A percentile compares a stretch with the other conserved stretches of the same genome.
phyloP scores from a whole-genome alignment of 2,113 vertebrate species.

The Holacanthus passer region DNA sequence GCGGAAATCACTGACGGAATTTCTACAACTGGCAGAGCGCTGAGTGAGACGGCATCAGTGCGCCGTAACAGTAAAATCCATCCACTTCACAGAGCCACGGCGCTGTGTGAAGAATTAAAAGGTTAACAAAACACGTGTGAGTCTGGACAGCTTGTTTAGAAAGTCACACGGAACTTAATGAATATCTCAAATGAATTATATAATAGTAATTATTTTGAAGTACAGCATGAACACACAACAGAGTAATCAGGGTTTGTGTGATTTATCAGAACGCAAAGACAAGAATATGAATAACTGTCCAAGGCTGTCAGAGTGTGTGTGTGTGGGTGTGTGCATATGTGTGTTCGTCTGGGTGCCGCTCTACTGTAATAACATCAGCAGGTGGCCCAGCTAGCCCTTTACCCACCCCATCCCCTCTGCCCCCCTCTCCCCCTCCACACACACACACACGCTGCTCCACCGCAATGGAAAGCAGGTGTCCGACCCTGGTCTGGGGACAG shows the following conservation, averaged over 20 bases:
- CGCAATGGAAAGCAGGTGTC: constrained; percentile 86
- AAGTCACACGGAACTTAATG: constrained; percentile 56
- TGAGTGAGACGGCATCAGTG: constrained; percentile 50
- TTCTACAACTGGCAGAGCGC: constrained; percentile 62
- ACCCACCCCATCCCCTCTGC: constrained; percentile 40
- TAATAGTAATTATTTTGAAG: constrained; percentile 15
- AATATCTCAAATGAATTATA: constrained; percentile 56
- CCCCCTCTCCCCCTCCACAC: constrained; percentile 31
- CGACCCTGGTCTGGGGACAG: constrained; percentile 79
- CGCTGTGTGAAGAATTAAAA: constrained; percentile 44
- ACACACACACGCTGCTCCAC: constrained; percentile 42
- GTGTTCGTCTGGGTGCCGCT: constrained; percentile 65
- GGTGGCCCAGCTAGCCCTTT: constrained; percentile 73
- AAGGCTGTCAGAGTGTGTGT: constrained; percentile 42
- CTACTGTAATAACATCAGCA: constrained; percentile 82
- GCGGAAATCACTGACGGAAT: constrained; percentile 70
- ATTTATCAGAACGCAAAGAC: constrained; percentile 59
- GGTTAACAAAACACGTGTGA: constrained; percentile 63
- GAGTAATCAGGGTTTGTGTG: constrained; percentile 22
- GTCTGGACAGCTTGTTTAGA: constrained; percentile 53
- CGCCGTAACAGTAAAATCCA: constrained; percentile 47
- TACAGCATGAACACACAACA: constrained; percentile 12
- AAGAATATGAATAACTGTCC: constrained; percentile 54
- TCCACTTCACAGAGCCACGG: constrained; percentile 51
- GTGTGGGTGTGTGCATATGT: constrained; percentile 41